These are phyloP conservation scores for Orientallactaga bullata DNA, from an alignment of 2,113 vertebrate genomes.

Conservation along the genomic window DNA sequence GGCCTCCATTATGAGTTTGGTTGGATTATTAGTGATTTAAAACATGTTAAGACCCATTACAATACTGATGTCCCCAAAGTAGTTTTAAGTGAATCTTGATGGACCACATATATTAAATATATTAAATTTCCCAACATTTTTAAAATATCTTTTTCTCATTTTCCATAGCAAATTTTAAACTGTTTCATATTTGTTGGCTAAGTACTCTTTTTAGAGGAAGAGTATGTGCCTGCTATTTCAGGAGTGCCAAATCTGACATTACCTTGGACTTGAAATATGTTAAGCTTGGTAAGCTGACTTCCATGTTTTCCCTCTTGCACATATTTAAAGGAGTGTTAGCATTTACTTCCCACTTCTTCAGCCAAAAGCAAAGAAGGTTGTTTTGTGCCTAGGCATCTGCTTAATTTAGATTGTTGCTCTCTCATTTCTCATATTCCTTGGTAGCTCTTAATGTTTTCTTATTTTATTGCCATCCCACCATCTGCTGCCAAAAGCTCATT, in stretches of 20 bases:
- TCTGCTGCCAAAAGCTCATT: conserved; percentile 33
- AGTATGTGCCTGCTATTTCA: conserved; percentile 39
- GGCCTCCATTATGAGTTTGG: conserved; percentile 78
- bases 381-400: conserved; percentile 9
- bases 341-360: conserved; percentile 40
- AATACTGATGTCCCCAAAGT: conserved; percentile 67
- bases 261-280: conserved; percentile 63
- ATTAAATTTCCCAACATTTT: too few relatives aligned
- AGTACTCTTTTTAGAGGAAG: conserved; percentile 30
- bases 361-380: conserved; percentile 43
- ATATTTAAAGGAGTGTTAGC: conserved; percentile 1
- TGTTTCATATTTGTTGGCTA: conserved; percentile 2
- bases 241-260: conserved; percentile 39
- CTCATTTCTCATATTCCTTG: conserved; percentile 39
- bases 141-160: conserved; percentile 30
- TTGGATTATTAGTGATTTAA: conserved; percentile 76
- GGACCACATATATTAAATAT: conserved; percentile 60
- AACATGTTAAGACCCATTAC: conserved; percentile 71
- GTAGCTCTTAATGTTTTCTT: conserved; percentile 63
- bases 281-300: not conserved
- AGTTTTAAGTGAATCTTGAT: conserved; percentile 64
- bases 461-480: not conserved
- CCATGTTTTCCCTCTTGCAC: conserved; percentile 35
- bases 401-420: not conserved
- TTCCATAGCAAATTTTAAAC: conserved; percentile 49